Percentiles rank a stretch among this genome's conserved stretches.
These are phyloP conservation scores for Phasianus colchicus DNA, from an alignment of 2,113 vertebrate species.

Conservation along the genomic window DNA sequence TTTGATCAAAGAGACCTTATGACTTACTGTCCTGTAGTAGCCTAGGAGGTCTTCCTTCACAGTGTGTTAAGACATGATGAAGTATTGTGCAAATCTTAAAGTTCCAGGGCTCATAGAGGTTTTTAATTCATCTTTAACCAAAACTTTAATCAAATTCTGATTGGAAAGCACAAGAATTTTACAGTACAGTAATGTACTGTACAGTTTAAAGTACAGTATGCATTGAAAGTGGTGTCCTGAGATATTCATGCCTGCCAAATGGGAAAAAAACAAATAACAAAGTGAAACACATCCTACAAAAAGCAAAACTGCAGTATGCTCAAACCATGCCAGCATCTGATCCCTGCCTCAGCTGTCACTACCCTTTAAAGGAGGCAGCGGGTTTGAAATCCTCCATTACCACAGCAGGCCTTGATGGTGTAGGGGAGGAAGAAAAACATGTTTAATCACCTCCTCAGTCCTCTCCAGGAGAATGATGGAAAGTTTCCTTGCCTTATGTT, in stretches of 20 bases:
- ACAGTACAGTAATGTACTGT: too few relatives aligned
- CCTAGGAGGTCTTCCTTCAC: not conserved
- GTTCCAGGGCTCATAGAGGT: not conserved
- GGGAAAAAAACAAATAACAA: not conserved
- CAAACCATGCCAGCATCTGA: not conserved
- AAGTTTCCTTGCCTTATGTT: not conserved
- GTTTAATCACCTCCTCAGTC: not conserved
- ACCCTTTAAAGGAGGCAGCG: not conserved
- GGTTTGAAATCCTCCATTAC: not conserved
- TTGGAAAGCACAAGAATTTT: not conserved
- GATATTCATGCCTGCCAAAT: not conserved
- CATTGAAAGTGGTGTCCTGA: not conserved
- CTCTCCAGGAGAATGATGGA: not conserved
- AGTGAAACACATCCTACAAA: not conserved
- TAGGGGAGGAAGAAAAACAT: not conserved
- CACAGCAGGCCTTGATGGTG: not conserved
- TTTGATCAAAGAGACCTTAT: not conserved
- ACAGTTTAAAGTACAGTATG: not conserved
- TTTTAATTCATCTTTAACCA: not conserved
- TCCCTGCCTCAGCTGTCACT: not conserved
- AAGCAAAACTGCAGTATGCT: not conserved
- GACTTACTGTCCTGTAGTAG: accelerated
- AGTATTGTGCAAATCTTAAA: not conserved
- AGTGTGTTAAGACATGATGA: not conserved
- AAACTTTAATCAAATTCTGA: not conserved